A percentile compares a stretch with the other conserved stretches of the same genome.
These are phyloP conservation scores for Liposcelis brunnea DNA, from an alignment of 2,888 invertebrate species.

Conservation along the genomic window DNA sequence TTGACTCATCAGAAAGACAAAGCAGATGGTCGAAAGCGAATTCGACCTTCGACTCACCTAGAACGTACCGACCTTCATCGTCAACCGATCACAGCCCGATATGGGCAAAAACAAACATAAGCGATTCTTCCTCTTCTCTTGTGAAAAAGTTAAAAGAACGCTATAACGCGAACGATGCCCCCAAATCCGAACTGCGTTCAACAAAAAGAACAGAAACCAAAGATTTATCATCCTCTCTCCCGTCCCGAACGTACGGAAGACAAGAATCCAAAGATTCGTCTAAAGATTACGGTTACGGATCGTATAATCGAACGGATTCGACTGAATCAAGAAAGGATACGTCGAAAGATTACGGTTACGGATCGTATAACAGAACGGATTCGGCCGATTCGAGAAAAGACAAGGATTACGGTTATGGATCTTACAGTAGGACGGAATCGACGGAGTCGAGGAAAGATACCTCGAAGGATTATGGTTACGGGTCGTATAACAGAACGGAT, in stretches of 20 bases:
- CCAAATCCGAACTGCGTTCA: not conserved
- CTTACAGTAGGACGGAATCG: too few species aligned
- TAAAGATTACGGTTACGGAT: too few species aligned
- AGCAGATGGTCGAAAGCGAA: slow-evolving; percentile 3
- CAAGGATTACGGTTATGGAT: too few species aligned
- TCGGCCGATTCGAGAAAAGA: too few species aligned
- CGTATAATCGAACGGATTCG: too few species aligned
- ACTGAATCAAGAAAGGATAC: too few species aligned
- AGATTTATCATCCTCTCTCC: not conserved
- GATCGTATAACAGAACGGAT: too few species aligned
- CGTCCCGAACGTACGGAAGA: not conserved
- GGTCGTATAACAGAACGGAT: too few species aligned
- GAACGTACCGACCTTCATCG: not conserved
- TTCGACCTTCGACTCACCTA: not conserved
- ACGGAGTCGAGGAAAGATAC: too few species aligned
- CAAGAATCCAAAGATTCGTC: not conserved
- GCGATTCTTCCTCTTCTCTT: not conserved
- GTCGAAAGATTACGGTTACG: too few species aligned
- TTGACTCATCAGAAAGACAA: not conserved
- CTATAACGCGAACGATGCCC: not conserved
- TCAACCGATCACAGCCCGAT: slow-evolving; percentile 3
- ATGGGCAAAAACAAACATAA: slow-evolving; percentile 1
- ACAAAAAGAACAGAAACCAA: slow-evolving; percentile 3
- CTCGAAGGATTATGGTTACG: too few species aligned
- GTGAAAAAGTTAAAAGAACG: slow-evolving; percentile 2